Evolutionary conservation across 2,888 invertebrate species (phyloP).

Genomic region (Cantharis rufa): DNA sequence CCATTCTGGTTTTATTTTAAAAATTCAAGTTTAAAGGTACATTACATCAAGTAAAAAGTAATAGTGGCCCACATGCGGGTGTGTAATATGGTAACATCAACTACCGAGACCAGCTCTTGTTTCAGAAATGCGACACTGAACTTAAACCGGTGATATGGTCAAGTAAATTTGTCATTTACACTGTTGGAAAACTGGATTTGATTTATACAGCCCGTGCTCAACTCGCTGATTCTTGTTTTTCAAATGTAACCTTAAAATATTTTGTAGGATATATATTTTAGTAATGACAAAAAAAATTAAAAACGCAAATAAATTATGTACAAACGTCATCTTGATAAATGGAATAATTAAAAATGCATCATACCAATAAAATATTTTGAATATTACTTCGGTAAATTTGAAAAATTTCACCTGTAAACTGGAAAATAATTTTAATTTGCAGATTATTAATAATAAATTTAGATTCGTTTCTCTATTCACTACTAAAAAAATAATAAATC

Average conservation of each 20-base stretch:
- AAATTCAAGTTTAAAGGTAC: not conserved
- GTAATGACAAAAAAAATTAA: not conserved
- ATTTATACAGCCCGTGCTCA: constrained; percentile 43
- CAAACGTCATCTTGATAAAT: constrained; percentile 8
- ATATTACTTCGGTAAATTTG: not conserved
- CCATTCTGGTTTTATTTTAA: not conserved
- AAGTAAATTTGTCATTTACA: constrained; percentile 51
- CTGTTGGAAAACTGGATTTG: constrained; percentile 43
- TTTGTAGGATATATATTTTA: constrained; percentile 20
- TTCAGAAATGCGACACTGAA: constrained; percentile 49
- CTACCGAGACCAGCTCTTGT: constrained; percentile 46
- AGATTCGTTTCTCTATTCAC: not conserved
- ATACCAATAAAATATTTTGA: not conserved
- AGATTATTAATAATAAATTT: too few species aligned
- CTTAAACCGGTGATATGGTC: constrained; percentile 51
- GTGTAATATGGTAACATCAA: constrained; percentile 43
- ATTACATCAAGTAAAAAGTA: not conserved
- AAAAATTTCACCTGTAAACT: not conserved
- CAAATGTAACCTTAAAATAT: constrained; percentile 22
- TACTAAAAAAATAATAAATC: not conserved
- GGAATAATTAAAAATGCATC: constrained; percentile 15
- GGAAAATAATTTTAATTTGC: not conserved
- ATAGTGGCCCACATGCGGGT: constrained; percentile 43
- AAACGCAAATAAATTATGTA: not conserved
- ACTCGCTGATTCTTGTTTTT: constrained; percentile 35